Percentiles rank a stretch among this genome's conserved stretches.
These are phyloP conservation scores for Cyclophora albipunctata DNA, from an alignment of 2,888 invertebrate species.

Conservation along the genomic window DNA sequence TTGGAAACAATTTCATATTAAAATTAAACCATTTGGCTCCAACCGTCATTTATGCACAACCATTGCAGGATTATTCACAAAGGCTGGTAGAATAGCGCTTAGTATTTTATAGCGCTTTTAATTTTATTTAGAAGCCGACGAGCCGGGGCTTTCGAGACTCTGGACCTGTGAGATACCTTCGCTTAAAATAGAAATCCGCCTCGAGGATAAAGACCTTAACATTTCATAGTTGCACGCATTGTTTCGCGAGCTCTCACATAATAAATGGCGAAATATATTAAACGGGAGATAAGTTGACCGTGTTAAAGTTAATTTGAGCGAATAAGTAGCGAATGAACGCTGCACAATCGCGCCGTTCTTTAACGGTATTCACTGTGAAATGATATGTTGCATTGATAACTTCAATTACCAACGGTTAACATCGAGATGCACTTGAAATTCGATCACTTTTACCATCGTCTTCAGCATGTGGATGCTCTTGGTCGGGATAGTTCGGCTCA, in stretches of 20 bases:
- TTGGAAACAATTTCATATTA: conserved; percentile 9
- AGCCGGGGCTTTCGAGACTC: conserved; percentile 29
- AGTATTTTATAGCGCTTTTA: conserved; percentile 44
- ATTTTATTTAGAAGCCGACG: conserved; percentile 40
- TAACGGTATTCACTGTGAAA: conserved; percentile 33
- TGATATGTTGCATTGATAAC: conserved; percentile 18
- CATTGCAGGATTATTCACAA: conserved; percentile 24
- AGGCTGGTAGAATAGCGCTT: conserved; percentile 30
- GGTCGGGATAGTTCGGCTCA: no score
- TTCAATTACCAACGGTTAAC: conserved; percentile 37
- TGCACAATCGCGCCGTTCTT: conserved; percentile 39
- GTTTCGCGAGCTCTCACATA: conserved; percentile 27
- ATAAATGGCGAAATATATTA: conserved; percentile 24
- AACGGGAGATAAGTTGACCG: conserved; percentile 39
- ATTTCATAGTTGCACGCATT: conserved; percentile 35
- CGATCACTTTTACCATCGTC: conserved; percentile 27
- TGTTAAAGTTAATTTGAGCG: conserved; percentile 50
- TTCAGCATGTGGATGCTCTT: conserved; percentile 6
- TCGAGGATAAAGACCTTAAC: conserved; percentile 36
- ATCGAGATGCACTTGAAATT: conserved; percentile 50
- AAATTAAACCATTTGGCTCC: conserved; percentile 19
- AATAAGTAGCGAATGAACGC: conserved; percentile 34
- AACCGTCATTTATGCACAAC: conserved; percentile 14
- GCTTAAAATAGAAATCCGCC: conserved; percentile 48
- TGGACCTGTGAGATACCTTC: conserved; percentile 41